Evolutionary conservation across 2,797 vertebrate species (phyloP), one percentile per base, ranked within the genome.

Genomic region (Cuculus canorus): DNA sequence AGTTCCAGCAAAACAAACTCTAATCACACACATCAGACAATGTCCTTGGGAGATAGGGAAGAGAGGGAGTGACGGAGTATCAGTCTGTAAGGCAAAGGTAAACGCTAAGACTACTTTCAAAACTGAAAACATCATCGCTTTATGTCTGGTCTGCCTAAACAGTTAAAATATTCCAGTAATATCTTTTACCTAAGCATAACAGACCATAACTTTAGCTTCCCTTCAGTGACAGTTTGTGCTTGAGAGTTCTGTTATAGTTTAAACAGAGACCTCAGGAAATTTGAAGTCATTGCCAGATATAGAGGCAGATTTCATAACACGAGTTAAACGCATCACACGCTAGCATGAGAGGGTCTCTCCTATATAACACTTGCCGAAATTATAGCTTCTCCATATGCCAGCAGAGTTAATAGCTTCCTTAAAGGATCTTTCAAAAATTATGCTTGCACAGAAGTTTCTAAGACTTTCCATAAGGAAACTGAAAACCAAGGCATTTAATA

Each of bases 371-470:
- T 96, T 93, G 56, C 41, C 50, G 77, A 95, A 93, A 92, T 95
- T 90, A 91, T 60, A 92, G 96, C 81, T 93, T 84, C 54, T 92
- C 92, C 93, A 96, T 95, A 94, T 95, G 95, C 63, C 66, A 92
- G 9, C 52, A 68, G 69, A 96, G 63, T 84, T 96, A 96, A 94
- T 59, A 77, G 24, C 82, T 95, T 95, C 91, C 72, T 90, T 87
- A 86, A 72, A 83, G 43, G 17, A 87, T 90, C 41, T 91, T 81
- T 52, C 54, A 88, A 90, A 95, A 89, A 79, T 72, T 76, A n/a
- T 56, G 35, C 72, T 90, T 83, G 45, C 52, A 92, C 59, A 65
- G 66, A 85, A 96, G 35, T 81, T 94, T 88, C 47, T 57, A 82
- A 90, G 96, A 95, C 80, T 93, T 94, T 92, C 22, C 56, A 7